Base-by-base conservation (phyloP, 2,888 invertebrate genomes). In the Ophion obscuratus region DNA sequence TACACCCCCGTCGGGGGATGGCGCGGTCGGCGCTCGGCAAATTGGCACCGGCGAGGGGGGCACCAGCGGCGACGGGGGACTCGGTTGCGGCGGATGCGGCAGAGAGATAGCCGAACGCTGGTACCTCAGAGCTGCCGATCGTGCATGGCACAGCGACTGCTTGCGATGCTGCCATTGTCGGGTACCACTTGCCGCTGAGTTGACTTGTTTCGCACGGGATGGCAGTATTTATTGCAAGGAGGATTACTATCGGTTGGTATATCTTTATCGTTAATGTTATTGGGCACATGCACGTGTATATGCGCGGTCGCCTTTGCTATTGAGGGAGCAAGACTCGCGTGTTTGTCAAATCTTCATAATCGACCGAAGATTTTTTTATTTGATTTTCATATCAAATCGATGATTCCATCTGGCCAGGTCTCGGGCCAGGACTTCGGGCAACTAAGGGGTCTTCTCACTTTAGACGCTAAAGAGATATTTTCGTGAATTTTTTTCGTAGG, bases 181-280 rank as follows among this genome's bases (percentile, higher is more conserved):
- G 82, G 95, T 97, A 88, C 97, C 97, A 9, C 95, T 99, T 87
- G 98, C 98, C 94, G 96, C 97, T 9, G 97, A 98, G 93, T 95
- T 97, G 87, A 98, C 98, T 89, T 98, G 98, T 95, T 99, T 98
- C 94, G 97, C 97, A 11, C 95, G 98, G 88, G 98, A 98, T 91
- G 98, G 98, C 78, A 97, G 97, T 93, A 98, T 98, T 91, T 98
- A 98, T 94, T 99, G 98, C 95, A 98, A 98, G 93, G 98, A 98
- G 92, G 98, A 99, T 94, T 99, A 98, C 94, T 98, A 97, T 95
- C 97, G 98, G 98, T 98, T 94, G 95, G 95, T 91, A 78, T 70
- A 31, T 36, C 14, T 27, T 64, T 64, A n/a, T 64, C 31, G 7
- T 36, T 17, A 3, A 17, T n/a, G 5, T 27, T 24, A 68, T 66